Evolutionary conservation across 2,888 invertebrate genomes (phyloP).

Genomic region (Phyllotreta striolata): DNA sequence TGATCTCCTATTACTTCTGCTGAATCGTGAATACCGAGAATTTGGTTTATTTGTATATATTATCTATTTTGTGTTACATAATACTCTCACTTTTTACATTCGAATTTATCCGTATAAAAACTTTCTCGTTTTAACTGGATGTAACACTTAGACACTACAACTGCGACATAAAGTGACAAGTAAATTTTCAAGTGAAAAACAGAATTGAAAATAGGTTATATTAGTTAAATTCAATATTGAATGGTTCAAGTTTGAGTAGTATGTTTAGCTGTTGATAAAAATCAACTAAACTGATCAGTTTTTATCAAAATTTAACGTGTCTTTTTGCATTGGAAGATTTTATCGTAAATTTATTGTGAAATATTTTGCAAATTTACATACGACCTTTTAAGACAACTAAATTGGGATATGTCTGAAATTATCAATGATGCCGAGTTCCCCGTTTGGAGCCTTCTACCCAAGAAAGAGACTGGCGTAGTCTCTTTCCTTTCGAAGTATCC

Average conservation of each 20-base stretch:
- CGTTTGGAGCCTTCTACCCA: slow-evolving; percentile 86
- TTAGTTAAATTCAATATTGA: slow-evolving; percentile 10
- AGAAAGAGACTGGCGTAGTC: slow-evolving; percentile 91
- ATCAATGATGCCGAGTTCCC: slow-evolving; percentile 68
- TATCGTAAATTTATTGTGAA: neutral
- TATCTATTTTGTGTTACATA: too few relatives aligned
- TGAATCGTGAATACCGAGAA: too few relatives aligned
- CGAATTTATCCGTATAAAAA: neutral
- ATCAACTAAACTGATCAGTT: too few relatives aligned
- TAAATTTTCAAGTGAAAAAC: slow-evolving; percentile 17
- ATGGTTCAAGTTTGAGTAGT: neutral
- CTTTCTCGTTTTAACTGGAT: neutral
- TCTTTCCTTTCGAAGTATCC: slow-evolving; percentile 90
- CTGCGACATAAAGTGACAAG: slow-evolving; percentile 25
- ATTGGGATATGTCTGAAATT: slow-evolving; percentile 37
- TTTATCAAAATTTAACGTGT: too few relatives aligned
- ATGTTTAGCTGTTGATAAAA: too few relatives aligned
- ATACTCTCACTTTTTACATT: neutral
- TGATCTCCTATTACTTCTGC: too few relatives aligned
- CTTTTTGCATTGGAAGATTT: too few relatives aligned
- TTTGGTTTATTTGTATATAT: too few relatives aligned
- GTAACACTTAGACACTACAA: slow-evolving; percentile 14
- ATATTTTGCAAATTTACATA: slow-evolving; percentile 3
- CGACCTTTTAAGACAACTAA: slow-evolving; percentile 7
- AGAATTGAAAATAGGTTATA: slow-evolving; percentile 14